Percentiles rank a stretch among this genome's conserved stretches.
These are phyloP conservation scores for Caenorhabditis drosophilae DNA, from an alignment of 2,888 invertebrate genomes.

Conservation along the genomic window DNA sequence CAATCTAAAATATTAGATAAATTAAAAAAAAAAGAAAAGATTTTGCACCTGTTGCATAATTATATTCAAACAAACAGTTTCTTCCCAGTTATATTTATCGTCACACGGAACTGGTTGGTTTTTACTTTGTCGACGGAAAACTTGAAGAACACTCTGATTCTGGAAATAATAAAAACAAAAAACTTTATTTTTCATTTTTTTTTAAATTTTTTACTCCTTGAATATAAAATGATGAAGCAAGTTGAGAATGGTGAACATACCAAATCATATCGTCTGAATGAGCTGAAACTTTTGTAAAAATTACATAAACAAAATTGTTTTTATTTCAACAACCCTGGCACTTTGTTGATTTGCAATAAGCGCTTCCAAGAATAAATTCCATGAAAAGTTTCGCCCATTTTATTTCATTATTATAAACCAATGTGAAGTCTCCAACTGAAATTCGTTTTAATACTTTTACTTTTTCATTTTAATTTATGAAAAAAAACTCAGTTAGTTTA, in stretches of 20 bases:
- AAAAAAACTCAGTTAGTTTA: not conserved
- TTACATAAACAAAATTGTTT: no score
- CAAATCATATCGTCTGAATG: constrained; percentile 69
- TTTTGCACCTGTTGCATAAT: constrained; percentile 96
- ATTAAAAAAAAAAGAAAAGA: no score
- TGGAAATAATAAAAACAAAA: constrained; percentile 6
- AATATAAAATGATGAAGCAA: constrained; percentile 35
- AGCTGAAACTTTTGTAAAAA: no score
- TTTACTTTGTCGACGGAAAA: constrained; percentile 93
- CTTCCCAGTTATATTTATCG: constrained; percentile 97
- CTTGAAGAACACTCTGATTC: constrained; percentile 77
- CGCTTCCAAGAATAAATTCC: constrained; percentile 58
- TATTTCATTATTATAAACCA: constrained; percentile 52
- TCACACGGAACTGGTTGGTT: constrained; percentile 90
- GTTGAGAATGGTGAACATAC: constrained; percentile 63
- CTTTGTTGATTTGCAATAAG: constrained; percentile 43
- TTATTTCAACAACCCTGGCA: constrained; percentile 53
- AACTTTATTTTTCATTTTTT: not conserved
- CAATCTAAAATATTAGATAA: no score
- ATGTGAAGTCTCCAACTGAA: constrained; percentile 46
- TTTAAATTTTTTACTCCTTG: constrained; percentile 19
- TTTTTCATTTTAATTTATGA: constrained; percentile 4
- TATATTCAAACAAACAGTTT: constrained; percentile 95
- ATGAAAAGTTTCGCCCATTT: constrained; percentile 62
- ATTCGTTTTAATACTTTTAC: no score